Evolutionary conservation across 1,140 invertebrate genomes (phyloP).

Genomic region (Philopotamus ludificatus): DNA sequence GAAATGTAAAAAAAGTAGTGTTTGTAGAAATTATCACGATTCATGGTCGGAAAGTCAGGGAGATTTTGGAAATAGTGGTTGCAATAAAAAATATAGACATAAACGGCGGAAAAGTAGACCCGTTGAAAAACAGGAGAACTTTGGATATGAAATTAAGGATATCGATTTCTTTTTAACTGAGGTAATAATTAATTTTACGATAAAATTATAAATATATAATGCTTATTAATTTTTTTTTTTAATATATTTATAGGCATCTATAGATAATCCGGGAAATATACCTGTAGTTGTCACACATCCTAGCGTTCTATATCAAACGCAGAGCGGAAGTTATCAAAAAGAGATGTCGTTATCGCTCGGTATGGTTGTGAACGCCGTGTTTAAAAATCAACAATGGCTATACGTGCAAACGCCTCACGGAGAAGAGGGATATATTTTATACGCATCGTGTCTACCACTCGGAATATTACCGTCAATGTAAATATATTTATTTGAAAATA

Average conservation of each 20-base stretch:
- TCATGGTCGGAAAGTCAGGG: constrained; percentile 29
- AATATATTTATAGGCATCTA: constrained; percentile 60
- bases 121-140: constrained; percentile 50
- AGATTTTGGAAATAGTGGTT: constrained; percentile 35
- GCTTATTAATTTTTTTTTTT: constrained; percentile 6
- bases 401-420: constrained; percentile 79
- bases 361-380: constrained; percentile 81
- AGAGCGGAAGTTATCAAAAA: constrained; percentile 64
- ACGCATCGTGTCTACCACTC: constrained; percentile 70
- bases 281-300: constrained; percentile 76
- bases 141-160: constrained; percentile 74
- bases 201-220: constrained; percentile 3
- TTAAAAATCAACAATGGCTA: constrained; percentile 79
- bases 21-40: constrained; percentile 28
- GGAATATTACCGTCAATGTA: constrained; percentile 61
- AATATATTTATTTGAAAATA: constrained; percentile 5
- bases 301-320: constrained; percentile 72
- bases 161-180: constrained; percentile 71
- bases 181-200: constrained; percentile 48
- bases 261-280: constrained; percentile 74
- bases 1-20: constrained; percentile 17
- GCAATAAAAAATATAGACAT: constrained; percentile 44
- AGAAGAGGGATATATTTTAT: constrained; percentile 76
- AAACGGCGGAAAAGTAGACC: constrained; percentile 48
- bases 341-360: constrained; percentile 73